A percentile compares a stretch with the other conserved stretches of the same genome.
phyloP scores from a whole-genome alignment of 2,113 vertebrate species.

The Tragelaphus buxtoni region DNA sequence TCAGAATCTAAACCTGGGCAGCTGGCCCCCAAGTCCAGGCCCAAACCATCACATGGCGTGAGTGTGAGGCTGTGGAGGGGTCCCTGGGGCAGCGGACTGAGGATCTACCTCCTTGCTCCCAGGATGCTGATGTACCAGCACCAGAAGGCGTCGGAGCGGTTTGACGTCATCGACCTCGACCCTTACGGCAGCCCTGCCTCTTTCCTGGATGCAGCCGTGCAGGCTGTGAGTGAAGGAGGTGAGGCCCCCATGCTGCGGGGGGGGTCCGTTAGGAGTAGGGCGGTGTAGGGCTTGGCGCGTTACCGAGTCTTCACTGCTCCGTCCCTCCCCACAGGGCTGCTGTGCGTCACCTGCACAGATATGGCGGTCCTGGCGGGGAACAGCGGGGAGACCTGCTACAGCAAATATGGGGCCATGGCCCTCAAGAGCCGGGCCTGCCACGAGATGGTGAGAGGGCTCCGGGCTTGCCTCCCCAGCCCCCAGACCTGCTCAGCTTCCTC shows the following conservation, averaged over 20 bases:
- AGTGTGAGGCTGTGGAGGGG: neutral
- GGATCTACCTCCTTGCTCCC: neutral
- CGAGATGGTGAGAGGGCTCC: conserved; percentile 88
- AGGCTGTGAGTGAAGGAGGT: conserved; percentile 93
- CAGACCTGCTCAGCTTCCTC: neutral
- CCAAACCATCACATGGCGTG: neutral
- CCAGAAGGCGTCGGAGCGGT: conserved; percentile 81
- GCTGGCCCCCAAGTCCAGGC: neutral
- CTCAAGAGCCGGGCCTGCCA: conserved; percentile 94
- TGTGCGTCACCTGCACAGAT: conserved; percentile 94
- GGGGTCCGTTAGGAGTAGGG: too few species aligned
- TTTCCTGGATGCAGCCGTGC: conserved; percentile 92
- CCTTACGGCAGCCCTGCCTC: conserved; percentile 90
- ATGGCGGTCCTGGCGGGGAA: conserved; percentile 92
- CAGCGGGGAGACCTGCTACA: conserved; percentile 92
- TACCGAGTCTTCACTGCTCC: neutral
- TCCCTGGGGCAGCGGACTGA: neutral
- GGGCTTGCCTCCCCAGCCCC: too few species aligned
- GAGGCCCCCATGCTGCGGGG: neutral
- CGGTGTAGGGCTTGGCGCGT: too few species aligned
- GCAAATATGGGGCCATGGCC: conserved; percentile 93
- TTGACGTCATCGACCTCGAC: conserved; percentile 93
- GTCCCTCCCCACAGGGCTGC: conserved; percentile 80
- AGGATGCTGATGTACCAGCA: conserved; percentile 78
- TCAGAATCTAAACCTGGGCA: neutral